A percentile compares a stretch with the other conserved stretches of the same genome.
These are phyloP conservation scores for Lutjanus argentimaculatus DNA, from an alignment of 2,797 vertebrate genomes.

Conservation along the genomic window DNA sequence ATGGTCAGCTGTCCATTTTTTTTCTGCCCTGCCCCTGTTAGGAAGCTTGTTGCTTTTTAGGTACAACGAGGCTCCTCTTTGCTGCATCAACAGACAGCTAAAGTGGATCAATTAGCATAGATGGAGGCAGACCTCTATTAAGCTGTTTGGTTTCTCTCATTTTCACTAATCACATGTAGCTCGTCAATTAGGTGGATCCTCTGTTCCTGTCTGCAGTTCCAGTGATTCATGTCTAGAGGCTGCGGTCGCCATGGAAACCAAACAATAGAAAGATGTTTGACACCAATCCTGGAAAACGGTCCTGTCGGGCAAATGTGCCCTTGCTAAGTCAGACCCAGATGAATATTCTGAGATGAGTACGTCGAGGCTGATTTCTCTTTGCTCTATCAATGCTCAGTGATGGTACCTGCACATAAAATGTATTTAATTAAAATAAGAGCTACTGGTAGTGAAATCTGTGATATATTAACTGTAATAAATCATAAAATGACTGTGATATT, in stretches of 20 bases:
- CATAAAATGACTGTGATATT: too few relatives aligned
- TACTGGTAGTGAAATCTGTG: too few relatives aligned
- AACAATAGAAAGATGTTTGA: slow-evolving; percentile 64
- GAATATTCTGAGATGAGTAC: neutral
- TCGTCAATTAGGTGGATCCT: slow-evolving; percentile 62
- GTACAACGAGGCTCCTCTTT: slow-evolving; percentile 28
- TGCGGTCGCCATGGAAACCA: slow-evolving; percentile 66
- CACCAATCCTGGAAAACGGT: slow-evolving; percentile 28
- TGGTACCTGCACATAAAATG: too few relatives aligned
- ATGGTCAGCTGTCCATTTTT: slow-evolving; percentile 48
- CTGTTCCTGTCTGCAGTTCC: slow-evolving; percentile 45
- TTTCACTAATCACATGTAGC: slow-evolving; percentile 61
- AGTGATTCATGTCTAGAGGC: slow-evolving; percentile 49
- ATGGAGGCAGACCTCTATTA: slow-evolving; percentile 43
- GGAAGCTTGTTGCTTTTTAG: slow-evolving; percentile 31
- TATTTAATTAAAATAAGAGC: too few relatives aligned
- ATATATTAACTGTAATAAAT: too few relatives aligned
- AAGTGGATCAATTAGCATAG: slow-evolving; percentile 58
- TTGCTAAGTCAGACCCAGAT: slow-evolving; percentile 14
- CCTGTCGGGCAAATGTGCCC: slow-evolving; percentile 20
- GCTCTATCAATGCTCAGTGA: neutral
- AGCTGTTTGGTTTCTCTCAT: slow-evolving; percentile 50
- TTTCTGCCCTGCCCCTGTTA: slow-evolving; percentile 1
- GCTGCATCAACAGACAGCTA: slow-evolving; percentile 37
- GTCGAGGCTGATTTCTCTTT: neutral